Evolutionary conservation across 2,888 invertebrate species (phyloP), one percentile per base, ranked within the genome.

Genomic region (Salpingus planirostris): DNA sequence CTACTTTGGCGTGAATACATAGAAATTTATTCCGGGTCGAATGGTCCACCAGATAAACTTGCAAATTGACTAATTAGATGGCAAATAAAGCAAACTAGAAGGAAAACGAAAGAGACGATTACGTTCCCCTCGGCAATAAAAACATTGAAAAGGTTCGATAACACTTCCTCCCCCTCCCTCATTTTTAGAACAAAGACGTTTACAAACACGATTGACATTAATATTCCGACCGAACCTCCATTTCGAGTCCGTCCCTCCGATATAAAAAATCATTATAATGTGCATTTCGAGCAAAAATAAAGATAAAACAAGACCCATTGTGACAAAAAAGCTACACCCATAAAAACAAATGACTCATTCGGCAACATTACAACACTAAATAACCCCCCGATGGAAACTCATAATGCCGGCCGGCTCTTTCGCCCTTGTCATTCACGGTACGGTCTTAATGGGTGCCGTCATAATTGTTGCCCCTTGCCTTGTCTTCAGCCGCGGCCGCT

Each of bases 121-220:
- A 40, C 43, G 42, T 41, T 43, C 45, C 50, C 53, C 52, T 50
- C 35, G 31, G 51, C 42, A 56, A 56, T 58, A 59, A 60, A 59
- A 60, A 57, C 59, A 55, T 54, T 50, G 53, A 54, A 52, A 53
- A 56, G 54, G 41, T 53, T 52, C 52, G 59, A 59, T 59, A 60
- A 59, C 56, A 50, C 49, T 47, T n/a, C n/a, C n/a, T n/a, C n/a
- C n/a, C n/a, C n/a, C n/a, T 11, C 53, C 54, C 55, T 54, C 53
- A 52, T 59, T 57, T 56, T 50, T 49, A 55, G 57, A 59, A 59
- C 59, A 60, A 60, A 58, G 58, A 55, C 55, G 53, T 57, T 57
- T 53, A 51, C 55, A 55, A 57, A 57, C 55, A 54, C 54, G 52
- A 57, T 58, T 53, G 54, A 52, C 57, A 57, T 59, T 59, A 59